Evolutionary conservation across 2,888 invertebrate species (phyloP), one percentile per base, ranked within the genome.

Genomic region (Drepanosiphum platanoidis): DNA sequence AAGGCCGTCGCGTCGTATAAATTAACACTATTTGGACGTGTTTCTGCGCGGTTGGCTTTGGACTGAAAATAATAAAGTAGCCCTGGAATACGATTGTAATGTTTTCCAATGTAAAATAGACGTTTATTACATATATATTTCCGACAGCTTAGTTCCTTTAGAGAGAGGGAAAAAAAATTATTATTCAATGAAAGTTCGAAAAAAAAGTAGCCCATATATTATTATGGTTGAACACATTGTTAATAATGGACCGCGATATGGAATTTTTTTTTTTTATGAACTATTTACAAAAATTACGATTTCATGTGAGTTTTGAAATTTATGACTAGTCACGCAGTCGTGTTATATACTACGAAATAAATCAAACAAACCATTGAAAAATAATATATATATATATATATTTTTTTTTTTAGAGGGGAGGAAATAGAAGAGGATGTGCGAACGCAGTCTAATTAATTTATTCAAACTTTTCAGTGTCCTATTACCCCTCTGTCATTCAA

Each of bases 81-180:
- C 22, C 13, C 39, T n/a, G 27, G 39, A 78, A 78, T 22, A 15
- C 64, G 64, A 22, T 75, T 64, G 32, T 36, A 77, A 39, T 64
- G 64, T 64, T 42, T 78, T 64, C 30, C 32, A 58, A 78, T 32
- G 34, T 7, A 77, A 77, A 77, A 77, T 39, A 58, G 32, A 52
- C 34, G 77, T 78, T 22, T 18, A 1, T 78, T 36, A 18, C 64
- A 61, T 64, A 78, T 64, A 78, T 42, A 30, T 42, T 78, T 64
- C 64, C 39, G 78, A 78, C 78, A 1, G 32, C 42, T 78, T n/a
- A 68, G 34, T 18, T 64, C 39, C 39, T 78, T 39, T 77, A n/a
- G n/a, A n/a, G n/a, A n/a, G n/a, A n/a, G n/a, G n/a, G n/a, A n/a
- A n/a, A n/a, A n/a, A n/a, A n/a, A n/a, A 8, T 64, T 61, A 78